Evolutionary conservation across 2,113 vertebrate species (phyloP), one percentile per base, ranked within the genome.

Genomic region (Taurulus bubalis): DNA sequence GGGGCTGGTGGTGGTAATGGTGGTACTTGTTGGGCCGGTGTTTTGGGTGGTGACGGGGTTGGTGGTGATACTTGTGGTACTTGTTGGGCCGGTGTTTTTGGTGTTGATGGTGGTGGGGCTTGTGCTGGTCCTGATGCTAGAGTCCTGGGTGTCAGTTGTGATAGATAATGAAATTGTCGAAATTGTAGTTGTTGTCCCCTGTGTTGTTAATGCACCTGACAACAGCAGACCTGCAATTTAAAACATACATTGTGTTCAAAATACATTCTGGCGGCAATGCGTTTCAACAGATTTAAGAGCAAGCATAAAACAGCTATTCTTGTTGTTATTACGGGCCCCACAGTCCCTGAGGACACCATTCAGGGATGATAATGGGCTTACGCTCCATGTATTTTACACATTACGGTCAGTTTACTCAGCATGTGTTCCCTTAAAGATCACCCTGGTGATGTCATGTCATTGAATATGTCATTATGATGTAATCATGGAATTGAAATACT

Each of bases 191-290:
- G n/a, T n/a, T n/a, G n/a, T n/a, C n/a, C n/a, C n/a, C n/a, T n/a
- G n/a, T n/a, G 30, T 32, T 32, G 4, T 53, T 4, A 16, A 6
- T 53, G 14, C 2, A 64, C 10, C 0, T 10, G 32, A 28, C 11
- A 87, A 56, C 55, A 91, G 28, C 16, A 89, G 72, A 82, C 78
- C 89, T 91, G 62, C 15, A 68, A 71, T 59, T 38, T 2, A 84
- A 66, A 73, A 4, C 63, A n/a, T n/a, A n/a, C n/a, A n/a, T n/a
- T n/a, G n/a, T n/a, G n/a, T n/a, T n/a, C n/a, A 62, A 26, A 20
- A 4, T 22, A 7, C 12, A 16, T n/a, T n/a, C n/a, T 20, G 45
- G 18, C 24, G 45, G 68, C 24, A 53, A 4, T 6, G 3, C 16
- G 4, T 26, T 9, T 55, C 55, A 56, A 56, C 18, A n/a, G 16